Base-by-base conservation (phyloP, 2,797 vertebrate genomes). In the Acipenser transmontanus region DNA sequence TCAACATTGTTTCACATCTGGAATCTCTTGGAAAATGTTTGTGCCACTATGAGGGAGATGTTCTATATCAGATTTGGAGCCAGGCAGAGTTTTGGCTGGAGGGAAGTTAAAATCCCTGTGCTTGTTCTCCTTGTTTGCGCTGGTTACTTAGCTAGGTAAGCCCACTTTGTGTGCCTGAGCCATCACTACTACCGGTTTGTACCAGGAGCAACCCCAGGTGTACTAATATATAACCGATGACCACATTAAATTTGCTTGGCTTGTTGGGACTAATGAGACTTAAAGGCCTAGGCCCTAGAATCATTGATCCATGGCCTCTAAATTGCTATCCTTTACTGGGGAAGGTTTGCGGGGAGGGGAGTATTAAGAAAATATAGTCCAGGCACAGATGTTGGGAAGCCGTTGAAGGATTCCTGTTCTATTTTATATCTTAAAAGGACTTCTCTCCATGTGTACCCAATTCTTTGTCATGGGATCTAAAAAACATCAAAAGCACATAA, bases 331-430 rank as follows among this genome's bases (percentile, higher is more conserved):
- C 70, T 70, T 66, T 73, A 72, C 63, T 49, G 59, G 73, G 64
- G 14, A 17, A 74, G 62, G 63, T 72, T 73, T 71, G 1, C 65
- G 69, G 51, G 62, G 68, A 59, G 61, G 74, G 68, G 70, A 69
- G 65, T 75, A 80, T 76, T 73, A 68, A 79, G 76, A 75, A 77
- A 78, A 81, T 81, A 79, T 65, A 48, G 69, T 64, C 12, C 57
- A 69, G 69, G 75, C 66, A 64, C 77, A 77, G 70, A 80, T 78
- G 61, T 48, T 17, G 60, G 60, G 60, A 34, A 54, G 12, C 51
- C 8, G 59, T 14, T 17, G 48, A 7, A 8, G 51, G 20, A 17
- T 48, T 68, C 14, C 47, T 12, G 48, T 64, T 54, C 64, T 48
- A 57, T 47, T 66, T 69, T 62, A 69, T 1, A 13, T 57, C 51